phyloP scores from a whole-genome alignment of 2,113 vertebrate genomes.

The Penelope pileata region DNA sequence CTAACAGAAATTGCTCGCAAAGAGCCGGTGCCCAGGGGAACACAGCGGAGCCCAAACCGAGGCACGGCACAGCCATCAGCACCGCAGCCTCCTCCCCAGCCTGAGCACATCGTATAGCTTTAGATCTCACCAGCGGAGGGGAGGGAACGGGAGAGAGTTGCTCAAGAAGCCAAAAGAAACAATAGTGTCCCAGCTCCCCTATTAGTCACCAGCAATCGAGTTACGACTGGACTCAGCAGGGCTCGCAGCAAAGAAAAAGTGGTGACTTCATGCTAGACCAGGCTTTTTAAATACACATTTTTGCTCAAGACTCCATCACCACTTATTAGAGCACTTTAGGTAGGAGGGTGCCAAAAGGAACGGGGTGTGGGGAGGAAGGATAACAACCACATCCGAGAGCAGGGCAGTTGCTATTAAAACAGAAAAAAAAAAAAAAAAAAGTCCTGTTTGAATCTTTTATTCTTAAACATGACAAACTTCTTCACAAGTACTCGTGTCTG shows the following conservation, averaged over 20 bases:
- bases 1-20: neutral
- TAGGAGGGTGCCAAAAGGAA: conserved; percentile 6
- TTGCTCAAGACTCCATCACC: conserved; percentile 15
- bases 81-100: neutral
- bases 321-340: conserved; percentile 13
- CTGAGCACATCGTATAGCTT: neutral
- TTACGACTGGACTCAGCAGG: conserved; percentile 55
- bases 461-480: conserved; percentile 60
- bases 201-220: conserved; percentile 44
- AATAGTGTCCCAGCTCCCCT: conserved; percentile 35
- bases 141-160: conserved; percentile 44
- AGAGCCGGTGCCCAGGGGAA: neutral
- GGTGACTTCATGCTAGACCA: conserved; percentile 52
- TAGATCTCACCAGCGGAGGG: conserved; percentile 27
- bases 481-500: conserved; percentile 43
- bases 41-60: neutral
- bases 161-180: conserved; percentile 67
- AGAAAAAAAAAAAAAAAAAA: neutral
- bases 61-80: neutral
- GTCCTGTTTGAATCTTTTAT: conserved; percentile 63
- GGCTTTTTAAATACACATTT: neutral
- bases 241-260: conserved; percentile 44
- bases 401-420: conserved; percentile 25
- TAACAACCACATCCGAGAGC: neutral
- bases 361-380: neutral